Conservation (phyloP, 1,140 invertebrate genomes). For the Dolichoris vasculosae region DNA sequence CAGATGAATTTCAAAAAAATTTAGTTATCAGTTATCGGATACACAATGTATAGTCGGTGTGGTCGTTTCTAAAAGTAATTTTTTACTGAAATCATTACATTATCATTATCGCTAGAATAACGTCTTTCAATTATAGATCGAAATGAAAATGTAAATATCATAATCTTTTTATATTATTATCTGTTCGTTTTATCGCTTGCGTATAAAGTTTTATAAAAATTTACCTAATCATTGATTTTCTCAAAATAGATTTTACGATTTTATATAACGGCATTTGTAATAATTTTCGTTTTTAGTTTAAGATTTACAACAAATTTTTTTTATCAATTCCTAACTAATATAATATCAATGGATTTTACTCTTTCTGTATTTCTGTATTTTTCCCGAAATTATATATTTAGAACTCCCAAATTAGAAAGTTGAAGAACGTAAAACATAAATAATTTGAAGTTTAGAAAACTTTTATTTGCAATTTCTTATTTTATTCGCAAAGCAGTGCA, state of each 20-base stretch:
- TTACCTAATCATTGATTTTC: background rate
- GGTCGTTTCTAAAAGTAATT: background rate
- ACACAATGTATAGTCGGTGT: background rate
- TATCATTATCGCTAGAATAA: constrained; percentile 4
- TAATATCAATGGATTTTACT: background rate
- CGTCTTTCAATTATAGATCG: background rate
- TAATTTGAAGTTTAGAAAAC: no score
- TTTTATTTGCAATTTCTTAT: no score
- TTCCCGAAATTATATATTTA: background rate
- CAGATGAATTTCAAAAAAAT: background rate
- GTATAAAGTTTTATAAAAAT: background rate
- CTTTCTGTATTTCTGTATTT: background rate
- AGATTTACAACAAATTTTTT: background rate
- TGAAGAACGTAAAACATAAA: no score
- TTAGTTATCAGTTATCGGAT: background rate
- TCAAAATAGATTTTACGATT: background rate
- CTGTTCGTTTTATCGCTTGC: background rate
- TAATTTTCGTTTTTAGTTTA: background rate
- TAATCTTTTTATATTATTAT: background rate
- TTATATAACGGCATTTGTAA: background rate
- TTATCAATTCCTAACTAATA: background rate
- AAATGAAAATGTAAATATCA: background rate
- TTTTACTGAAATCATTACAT: background rate
- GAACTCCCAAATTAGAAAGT: background rate
- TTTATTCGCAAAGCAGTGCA: no score